Conservation (phyloP, 2,888 invertebrate genomes). For the Athrips mouffetella region DNA sequence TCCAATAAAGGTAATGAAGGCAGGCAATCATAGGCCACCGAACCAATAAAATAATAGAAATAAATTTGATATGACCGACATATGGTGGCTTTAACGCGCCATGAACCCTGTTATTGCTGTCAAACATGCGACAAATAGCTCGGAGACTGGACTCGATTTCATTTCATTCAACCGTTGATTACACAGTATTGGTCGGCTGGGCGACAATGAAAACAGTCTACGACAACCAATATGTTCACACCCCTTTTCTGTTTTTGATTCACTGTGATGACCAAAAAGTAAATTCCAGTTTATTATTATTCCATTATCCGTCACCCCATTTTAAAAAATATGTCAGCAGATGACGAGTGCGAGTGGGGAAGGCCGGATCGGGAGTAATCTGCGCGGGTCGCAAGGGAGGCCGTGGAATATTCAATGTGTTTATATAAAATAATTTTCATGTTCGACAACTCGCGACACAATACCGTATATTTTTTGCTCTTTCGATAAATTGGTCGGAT, state of each 20-base stretch:
- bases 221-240: conserved; percentile 73
- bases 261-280: conserved; percentile 75
- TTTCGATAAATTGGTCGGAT: conserved; percentile 75
- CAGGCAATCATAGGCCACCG: conserved; percentile 69
- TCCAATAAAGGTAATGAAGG: conserved; percentile 76
- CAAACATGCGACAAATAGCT: conserved; percentile 78
- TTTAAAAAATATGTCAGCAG: conserved; percentile 77
- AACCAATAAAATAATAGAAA: conserved; percentile 78
- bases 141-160: conserved; percentile 62
- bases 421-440: conserved; percentile 78
- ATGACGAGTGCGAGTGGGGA: conserved; percentile 58
- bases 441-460: conserved; percentile 75
- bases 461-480: conserved; percentile 72
- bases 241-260: conserved; percentile 73
- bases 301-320: conserved; percentile 74
- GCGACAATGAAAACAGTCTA: conserved; percentile 70
- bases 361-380: conserved; percentile 53
- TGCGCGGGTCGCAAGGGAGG: conserved; percentile 48
- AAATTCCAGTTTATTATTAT: conserved; percentile 79
- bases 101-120: conserved; percentile 76
- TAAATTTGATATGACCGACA: conserved; percentile 79
- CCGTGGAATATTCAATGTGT: conserved; percentile 73
- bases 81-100: conserved; percentile 73
- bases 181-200: conserved; percentile 72
- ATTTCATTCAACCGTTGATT: conserved; percentile 72